These are phyloP conservation scores for Peromyscus eremicus DNA, from an alignment of 2,797 vertebrate species.

Conservation along the genomic window DNA sequence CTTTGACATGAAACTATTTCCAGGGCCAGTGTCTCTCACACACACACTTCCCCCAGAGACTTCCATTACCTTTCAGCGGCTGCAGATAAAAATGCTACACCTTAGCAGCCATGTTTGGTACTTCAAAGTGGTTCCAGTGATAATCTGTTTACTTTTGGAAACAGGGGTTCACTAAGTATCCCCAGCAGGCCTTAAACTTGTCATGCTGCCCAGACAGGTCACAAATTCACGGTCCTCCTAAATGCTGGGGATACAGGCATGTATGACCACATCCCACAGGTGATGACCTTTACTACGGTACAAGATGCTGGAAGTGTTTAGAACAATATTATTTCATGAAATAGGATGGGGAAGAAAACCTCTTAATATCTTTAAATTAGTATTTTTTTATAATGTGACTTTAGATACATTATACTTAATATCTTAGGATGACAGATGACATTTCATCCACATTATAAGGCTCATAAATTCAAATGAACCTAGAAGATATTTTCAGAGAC, in stretches of 20 bases:
- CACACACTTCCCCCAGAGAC: not conserved
- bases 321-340: not conserved
- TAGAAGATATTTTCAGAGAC: slow-evolving; percentile 13
- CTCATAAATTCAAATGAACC: slow-evolving; percentile 42
- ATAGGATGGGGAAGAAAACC: not conserved
- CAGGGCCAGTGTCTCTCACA: not conserved
- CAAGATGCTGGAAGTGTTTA: not conserved
- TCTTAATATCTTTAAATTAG: not conserved
- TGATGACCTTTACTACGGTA: not conserved
- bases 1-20: not conserved
- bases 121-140: not conserved
- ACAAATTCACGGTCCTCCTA: not conserved
- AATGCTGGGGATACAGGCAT: not conserved
- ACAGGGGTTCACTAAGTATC: not conserved
- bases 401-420: slow-evolving; percentile 3
- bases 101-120: not conserved
- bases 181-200: not conserved
- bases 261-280: not conserved
- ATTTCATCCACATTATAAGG: slow-evolving; percentile 22
- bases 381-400: slow-evolving; percentile 11
- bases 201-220: not conserved
- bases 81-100: not conserved
- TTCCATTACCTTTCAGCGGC: not conserved
- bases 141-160: not conserved
- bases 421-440: slow-evolving; percentile 10